Evolutionary conservation across 2,113 vertebrate genomes (phyloP).

Genomic region (Podocnemis expansa): DNA sequence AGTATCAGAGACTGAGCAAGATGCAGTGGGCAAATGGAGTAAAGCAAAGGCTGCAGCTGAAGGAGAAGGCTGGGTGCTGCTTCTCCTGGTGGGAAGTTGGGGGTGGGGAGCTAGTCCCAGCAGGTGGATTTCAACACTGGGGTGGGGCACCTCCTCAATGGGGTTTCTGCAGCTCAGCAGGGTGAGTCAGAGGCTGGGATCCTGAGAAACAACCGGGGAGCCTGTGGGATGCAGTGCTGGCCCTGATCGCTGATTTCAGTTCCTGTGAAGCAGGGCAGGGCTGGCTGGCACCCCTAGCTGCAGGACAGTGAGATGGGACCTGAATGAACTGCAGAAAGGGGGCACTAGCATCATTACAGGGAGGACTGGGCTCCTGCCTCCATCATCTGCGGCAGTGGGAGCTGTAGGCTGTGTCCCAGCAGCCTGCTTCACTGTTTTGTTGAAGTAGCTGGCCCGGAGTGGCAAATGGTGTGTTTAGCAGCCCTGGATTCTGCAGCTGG

Average conservation of each 20-base stretch:
- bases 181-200: constrained; percentile 49
- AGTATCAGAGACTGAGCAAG: not conserved
- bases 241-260: not conserved
- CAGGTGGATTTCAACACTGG: constrained; percentile 62
- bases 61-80: not conserved
- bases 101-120: constrained; percentile 30
- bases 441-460: accelerated
- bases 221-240: not conserved
- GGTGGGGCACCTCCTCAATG: constrained; percentile 47
- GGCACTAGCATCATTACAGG: not conserved
- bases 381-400: no score
- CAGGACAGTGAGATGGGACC: not conserved
- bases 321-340: not conserved
- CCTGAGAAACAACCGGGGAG: not conserved
- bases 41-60: accelerated
- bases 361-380: not conserved
- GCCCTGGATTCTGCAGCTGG: not conserved
- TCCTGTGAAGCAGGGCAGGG: not conserved
- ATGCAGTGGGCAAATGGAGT: accelerated
- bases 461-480: accelerated
- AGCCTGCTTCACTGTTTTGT: not conserved
- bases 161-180: constrained; percentile 21
- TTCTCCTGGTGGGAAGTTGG: not conserved
- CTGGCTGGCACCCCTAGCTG: not conserved
- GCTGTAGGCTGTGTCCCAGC: not conserved